Base-by-base conservation (phyloP, 2,797 vertebrate species). In the Lophius americanus region DNA sequence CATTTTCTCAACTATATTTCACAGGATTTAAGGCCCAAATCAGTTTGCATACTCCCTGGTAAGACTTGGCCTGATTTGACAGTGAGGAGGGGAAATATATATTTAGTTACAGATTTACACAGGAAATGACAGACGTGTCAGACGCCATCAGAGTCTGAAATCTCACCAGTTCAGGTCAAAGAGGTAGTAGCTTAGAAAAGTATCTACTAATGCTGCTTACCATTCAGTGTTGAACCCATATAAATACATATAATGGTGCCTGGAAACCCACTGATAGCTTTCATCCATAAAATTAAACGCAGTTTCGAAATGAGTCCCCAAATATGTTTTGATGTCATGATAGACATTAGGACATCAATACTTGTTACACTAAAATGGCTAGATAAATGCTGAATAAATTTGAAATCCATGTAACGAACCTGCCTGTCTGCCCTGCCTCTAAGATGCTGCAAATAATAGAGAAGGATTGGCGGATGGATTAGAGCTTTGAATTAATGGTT, bases 401-500 rank as follows among this genome's bases (percentile, higher is more conserved):
- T 62, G 59, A 76, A 76, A 84, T 84, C 78, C 70, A 68, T 82
- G 64, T 60, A 79, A 84, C 77, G 75, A 73, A 42, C 52, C 37
- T 2, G 55, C 38, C 43, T 51, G 74, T 54, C 69, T 75, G 51
- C 55, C 53, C 71, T 68, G 78, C 51, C 78, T 64, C 43, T 64
- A 46, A 66, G 65, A 83, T 74, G 63, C 76, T 70, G 70, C 64
- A 68, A 71, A 79, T 87, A 85, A 86, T 75, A 83, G 71, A 82
- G 44, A 35, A 36, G 79, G 70, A 86, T 74, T 81, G 85, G 75
- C 81, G 74, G 74, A 86, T 62, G 78, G 81, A 88, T 88, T 86
- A 75, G 61, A 54, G 82, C 67, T 84, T 78, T 65, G 76, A 80
- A 81, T 73, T 79, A 61, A 70, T 60, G 66, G 66, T 79, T 44